Evolutionary conservation across 2,797 vertebrate genomes (phyloP), one percentile per base, ranked within the genome.

Genomic region (Anguilla pacifica): DNA sequence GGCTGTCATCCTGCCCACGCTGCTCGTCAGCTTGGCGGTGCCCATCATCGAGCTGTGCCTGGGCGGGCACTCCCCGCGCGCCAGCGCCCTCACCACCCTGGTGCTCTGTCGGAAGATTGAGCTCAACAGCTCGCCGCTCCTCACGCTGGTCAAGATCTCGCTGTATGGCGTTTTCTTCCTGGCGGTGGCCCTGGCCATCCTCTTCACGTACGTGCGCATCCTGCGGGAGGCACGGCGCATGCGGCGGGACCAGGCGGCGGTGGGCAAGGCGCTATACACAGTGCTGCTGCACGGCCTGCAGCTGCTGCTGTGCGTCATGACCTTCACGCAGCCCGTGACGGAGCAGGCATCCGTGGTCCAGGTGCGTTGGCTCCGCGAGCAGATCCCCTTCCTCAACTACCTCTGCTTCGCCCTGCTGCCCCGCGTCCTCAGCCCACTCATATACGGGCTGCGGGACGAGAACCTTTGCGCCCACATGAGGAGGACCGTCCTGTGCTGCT

Each of bases 151-250:
- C 83, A 94, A 86, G 90, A 86, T 92, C 51, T 89, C 6, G 17
- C 0, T 92, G 2, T 94, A 89, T 25, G 89, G 92, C 72, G 79
- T 96, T 43, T 95, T 93, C 64, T 96, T 96, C 53, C 89, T 92
- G 31, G 86, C 91, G 6, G 95, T 96, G 13, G 93, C 92, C 0
- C 83, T 92, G 13, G 70, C 95, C 82, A 96, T 97, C 81, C 85
- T 96, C 72, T 96, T 96, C 85, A 97, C 96, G 0, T 97, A 97
- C 25, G 59, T 96, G 39, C 93, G 91, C 82, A 96, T 97, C 87
- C 90, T 97, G 81, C 84, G 95, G 88, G 95, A 96, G 88, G 94
- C 96, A 57, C 93, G 90, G 53, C 95, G 90, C 87, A 85, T 96
- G 92, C 90, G 95, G 39, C 93, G 95, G 64, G 94, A 96, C 88